A percentile compares a stretch with the other conserved stretches of the same genome.
phyloP scores from a whole-genome alignment of 2,113 vertebrate genomes.

The Melanostigma gelatinosum region DNA sequence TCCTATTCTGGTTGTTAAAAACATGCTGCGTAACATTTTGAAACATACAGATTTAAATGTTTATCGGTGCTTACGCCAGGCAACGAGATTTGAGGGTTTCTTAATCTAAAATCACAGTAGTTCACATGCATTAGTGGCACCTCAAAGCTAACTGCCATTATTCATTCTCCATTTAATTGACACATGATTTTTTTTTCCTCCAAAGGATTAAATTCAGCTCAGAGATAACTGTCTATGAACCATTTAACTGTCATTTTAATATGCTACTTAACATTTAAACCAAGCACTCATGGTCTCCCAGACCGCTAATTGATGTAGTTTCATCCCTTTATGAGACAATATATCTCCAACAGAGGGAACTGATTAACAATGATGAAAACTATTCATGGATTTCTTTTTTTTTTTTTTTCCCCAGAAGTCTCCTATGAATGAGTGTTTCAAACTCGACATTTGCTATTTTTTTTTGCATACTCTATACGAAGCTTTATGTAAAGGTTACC shows the following conservation, averaged over 20 bases:
- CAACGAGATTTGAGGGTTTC: constrained; percentile 48
- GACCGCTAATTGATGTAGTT: constrained; percentile 90
- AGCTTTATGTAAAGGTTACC: constrained; percentile 66
- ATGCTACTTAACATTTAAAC: constrained; percentile 95
- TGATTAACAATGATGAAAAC: constrained; percentile 92
- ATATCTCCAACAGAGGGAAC: constrained; percentile 93
- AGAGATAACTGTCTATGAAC: constrained; percentile 88
- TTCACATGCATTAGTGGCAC: constrained; percentile 67
- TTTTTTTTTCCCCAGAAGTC: constrained; percentile 59
- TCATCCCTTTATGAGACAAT: constrained; percentile 93
- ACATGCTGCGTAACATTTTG: constrained; percentile 34
- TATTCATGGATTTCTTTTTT: constrained; percentile 65
- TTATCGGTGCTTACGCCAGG: constrained; percentile 41
- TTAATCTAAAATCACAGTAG: constrained; percentile 69
- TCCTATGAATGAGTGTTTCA: constrained; percentile 39
- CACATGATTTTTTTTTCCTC: constrained; percentile 69
- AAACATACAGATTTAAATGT: constrained; percentile 59
- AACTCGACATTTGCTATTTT: constrained; percentile 31
- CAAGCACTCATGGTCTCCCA: constrained; percentile 88
- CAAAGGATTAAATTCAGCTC: constrained; percentile 75
- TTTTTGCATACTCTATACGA: constrained; percentile 45
- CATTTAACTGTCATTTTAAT: constrained; percentile 96
- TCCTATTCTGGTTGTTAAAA: constrained; percentile 14
- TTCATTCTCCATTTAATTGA: constrained; percentile 81
- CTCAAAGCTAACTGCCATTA: constrained; percentile 79